Evolutionary conservation across 1,140 invertebrate genomes (phyloP).

Genomic region (Drosophila kanapiae): DNA sequence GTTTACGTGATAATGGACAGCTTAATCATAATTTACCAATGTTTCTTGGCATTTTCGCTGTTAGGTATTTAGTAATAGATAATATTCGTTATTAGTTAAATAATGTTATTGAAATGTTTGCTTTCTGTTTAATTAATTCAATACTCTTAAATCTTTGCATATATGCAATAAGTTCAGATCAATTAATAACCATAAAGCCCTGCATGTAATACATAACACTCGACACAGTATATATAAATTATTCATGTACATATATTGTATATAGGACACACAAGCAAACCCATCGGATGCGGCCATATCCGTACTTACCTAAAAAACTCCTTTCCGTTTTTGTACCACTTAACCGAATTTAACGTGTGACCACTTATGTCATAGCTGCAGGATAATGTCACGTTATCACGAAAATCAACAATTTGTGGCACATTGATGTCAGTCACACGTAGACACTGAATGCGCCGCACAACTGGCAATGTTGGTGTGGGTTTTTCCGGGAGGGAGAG

Average conservation of each 20-base stretch:
- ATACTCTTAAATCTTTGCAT: no score
- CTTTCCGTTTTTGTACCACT: slow-evolving; percentile 91
- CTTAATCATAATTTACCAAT: not conserved
- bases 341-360: slow-evolving; percentile 90
- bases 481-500: slow-evolving; percentile 9
- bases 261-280: not conserved
- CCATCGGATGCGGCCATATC: not conserved
- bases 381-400: slow-evolving; percentile 86
- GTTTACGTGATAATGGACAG: not conserved
- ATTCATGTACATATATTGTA: not conserved
- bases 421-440: slow-evolving; percentile 85
- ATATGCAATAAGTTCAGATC: not conserved
- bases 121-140: no score
- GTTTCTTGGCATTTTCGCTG: not conserved
- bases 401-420: slow-evolving; percentile 86
- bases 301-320: slow-evolving; percentile 89
- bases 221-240: not conserved
- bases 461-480: slow-evolving; percentile 48
- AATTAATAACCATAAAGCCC: not conserved
- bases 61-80: not conserved
- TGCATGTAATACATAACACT: not conserved
- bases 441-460: slow-evolving; percentile 76
- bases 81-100: not conserved
- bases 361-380: slow-evolving; percentile 87
- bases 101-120: no score